phyloP scores from a whole-genome alignment of 2,113 vertebrate species.

The Grallaria varia region DNA sequence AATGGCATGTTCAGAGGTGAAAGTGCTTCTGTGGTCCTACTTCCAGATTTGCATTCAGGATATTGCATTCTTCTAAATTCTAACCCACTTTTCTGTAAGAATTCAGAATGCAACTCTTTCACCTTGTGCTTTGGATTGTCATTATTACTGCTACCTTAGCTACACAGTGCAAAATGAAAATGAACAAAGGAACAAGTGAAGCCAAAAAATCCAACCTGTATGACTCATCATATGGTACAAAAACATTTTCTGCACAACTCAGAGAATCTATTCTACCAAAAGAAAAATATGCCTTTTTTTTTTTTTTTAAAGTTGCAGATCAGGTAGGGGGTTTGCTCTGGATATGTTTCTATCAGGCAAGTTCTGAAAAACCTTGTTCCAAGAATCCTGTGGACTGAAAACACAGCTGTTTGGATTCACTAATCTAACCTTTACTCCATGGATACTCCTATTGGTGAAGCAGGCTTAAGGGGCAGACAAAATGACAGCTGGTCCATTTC shows the following conservation, averaged over 20 bases:
- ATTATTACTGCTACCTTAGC: slow-evolving; percentile 23
- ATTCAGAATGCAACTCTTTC: slow-evolving; percentile 6
- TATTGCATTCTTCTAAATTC: background rate
- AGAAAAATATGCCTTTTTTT: background rate
- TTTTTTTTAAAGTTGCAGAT: background rate
- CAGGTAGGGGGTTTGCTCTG: background rate
- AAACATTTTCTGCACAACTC: background rate
- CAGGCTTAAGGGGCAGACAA: slow-evolving; percentile 48
- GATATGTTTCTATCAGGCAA: background rate
- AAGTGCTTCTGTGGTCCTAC: background rate
- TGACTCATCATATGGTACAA: background rate
- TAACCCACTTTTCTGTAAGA: background rate
- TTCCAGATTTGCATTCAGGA: background rate
- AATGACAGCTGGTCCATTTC: slow-evolving; percentile 66
- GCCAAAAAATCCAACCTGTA: background rate
- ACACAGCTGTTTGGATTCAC: slow-evolving; percentile 46
- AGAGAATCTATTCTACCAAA: background rate
- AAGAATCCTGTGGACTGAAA: slow-evolving; percentile 1
- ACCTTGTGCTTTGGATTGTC: background rate
- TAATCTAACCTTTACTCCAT: background rate
- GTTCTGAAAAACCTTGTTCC: slow-evolving; percentile 45
- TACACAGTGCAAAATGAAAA: background rate
- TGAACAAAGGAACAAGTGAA: background rate
- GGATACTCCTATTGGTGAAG: background rate
- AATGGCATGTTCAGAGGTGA: background rate